A percentile compares a stretch with the other conserved stretches of the same genome.
Conservation (phyloP, 2,888 invertebrate species). For the Ernsta delagoae region DNA sequence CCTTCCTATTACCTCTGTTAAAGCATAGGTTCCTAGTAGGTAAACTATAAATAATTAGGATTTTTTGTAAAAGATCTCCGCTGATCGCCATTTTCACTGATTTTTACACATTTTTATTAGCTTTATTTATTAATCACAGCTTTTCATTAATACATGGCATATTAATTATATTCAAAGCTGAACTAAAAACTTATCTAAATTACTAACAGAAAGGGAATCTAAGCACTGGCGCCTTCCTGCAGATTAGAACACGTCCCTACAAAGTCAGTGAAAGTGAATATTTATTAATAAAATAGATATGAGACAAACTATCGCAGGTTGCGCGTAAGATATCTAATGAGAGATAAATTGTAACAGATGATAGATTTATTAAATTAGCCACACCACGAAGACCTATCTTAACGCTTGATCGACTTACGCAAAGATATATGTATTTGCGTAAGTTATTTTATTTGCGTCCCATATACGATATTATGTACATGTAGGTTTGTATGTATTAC, state of each 20-base stretch:
- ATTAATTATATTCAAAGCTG: no score
- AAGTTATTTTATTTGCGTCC: slow-evolving; percentile 6
- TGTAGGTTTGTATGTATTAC: no score
- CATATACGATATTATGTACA: no score
- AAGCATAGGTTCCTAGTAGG: no score
- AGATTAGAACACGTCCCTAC: slow-evolving; percentile 25
- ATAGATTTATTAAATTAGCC: slow-evolving; percentile 35
- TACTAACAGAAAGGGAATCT: slow-evolving; percentile 12
- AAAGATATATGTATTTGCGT: slow-evolving; percentile 4
- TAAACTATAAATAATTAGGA: no score
- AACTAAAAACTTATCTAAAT: background rate
- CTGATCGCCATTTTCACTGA: no score
- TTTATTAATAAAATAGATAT: slow-evolving; percentile 38
- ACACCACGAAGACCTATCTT: slow-evolving; percentile 14
- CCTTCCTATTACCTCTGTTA: no score
- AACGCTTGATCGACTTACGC: slow-evolving; percentile 12
- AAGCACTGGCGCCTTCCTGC: slow-evolving; percentile 26
- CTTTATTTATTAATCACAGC: no score
- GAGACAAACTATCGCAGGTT: slow-evolving; percentile 30
- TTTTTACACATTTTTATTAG: no score
- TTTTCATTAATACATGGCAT: no score
- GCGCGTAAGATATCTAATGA: slow-evolving; percentile 35
- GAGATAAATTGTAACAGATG: slow-evolving; percentile 28
- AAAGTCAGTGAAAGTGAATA: slow-evolving; percentile 33
- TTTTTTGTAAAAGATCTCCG: no score